phyloP scores from a whole-genome alignment of 2,888 invertebrate genomes.

The Diogma glabrata region DNA sequence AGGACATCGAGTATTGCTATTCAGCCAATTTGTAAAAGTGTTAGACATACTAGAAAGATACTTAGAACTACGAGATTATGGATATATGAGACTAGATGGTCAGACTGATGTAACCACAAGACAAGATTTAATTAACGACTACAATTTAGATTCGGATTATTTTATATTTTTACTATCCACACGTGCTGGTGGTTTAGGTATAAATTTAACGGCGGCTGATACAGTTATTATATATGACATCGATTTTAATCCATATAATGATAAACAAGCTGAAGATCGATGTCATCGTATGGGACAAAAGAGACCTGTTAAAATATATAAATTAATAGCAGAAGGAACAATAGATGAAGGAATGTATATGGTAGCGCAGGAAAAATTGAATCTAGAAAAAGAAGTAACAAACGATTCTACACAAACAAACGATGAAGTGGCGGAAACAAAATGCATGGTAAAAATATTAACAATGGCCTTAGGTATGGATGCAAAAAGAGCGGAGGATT shows the following conservation, averaged over 20 bases:
- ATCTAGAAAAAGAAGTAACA: conserved; percentile 79
- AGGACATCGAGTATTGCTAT: conserved; percentile 77
- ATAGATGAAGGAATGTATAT: conserved; percentile 89
- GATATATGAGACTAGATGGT: conserved; percentile 79
- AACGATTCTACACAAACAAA: conserved; percentile 45
- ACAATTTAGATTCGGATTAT: conserved; percentile 63
- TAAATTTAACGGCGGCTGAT: conserved; percentile 89
- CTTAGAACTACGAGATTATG: conserved; percentile 57
- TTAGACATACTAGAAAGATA: conserved; percentile 87
- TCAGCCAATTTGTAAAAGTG: conserved; percentile 95
- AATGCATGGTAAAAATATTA: conserved; percentile 66
- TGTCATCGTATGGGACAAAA: conserved; percentile 68
- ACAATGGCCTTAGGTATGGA: conserved; percentile 62
- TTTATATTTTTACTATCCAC: conserved; percentile 89
- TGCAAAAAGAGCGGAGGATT: conserved; percentile 23
- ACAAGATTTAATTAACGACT: conserved; percentile 83
- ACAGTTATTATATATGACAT: conserved; percentile 94
- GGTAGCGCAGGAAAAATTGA: conserved; percentile 82
- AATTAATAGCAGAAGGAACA: conserved; percentile 72
- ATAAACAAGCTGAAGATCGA: conserved; percentile 93
- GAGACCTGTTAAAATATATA: conserved; percentile 74
- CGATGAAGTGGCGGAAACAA: conserved; percentile 61
- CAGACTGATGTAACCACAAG: conserved; percentile 75
- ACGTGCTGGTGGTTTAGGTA: conserved; percentile 89
- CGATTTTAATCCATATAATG: conserved; percentile 97